Conservation (phyloP, 2,113 vertebrate genomes). For the Ciconia maguari region DNA sequence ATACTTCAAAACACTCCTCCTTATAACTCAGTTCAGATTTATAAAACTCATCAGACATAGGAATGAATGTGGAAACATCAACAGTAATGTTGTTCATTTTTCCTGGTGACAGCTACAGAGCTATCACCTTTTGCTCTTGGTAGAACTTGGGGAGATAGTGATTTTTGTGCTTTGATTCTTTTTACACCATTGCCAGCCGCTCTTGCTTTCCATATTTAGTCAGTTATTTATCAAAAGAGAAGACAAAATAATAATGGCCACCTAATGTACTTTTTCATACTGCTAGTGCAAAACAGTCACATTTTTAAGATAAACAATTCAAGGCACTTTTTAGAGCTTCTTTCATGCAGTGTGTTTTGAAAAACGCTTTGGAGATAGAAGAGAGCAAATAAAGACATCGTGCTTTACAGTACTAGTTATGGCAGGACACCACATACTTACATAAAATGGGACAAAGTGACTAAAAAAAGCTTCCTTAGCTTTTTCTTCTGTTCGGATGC, state of each 20-base stretch:
- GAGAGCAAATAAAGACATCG: slow-evolving; percentile 1
- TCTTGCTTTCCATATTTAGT: not conserved
- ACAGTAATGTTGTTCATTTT: not conserved
- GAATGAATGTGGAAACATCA: not conserved
- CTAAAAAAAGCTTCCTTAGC: not conserved
- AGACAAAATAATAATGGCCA: slow-evolving; percentile 7
- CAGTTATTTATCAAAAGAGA: slow-evolving; percentile 1
- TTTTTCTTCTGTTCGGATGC: not conserved
- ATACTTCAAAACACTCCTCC: not conserved
- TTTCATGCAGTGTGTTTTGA: slow-evolving; percentile 15
- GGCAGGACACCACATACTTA: not conserved
- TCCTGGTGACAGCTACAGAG: not conserved
- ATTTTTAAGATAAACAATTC: slow-evolving; percentile 48
- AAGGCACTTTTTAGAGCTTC: slow-evolving; percentile 34
- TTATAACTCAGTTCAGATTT: not conserved
- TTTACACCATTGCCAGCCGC: not conserved
- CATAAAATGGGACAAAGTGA: slow-evolving; percentile 12
- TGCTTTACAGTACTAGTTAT: not conserved
- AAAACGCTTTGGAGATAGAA: slow-evolving; percentile 20
- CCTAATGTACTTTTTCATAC: slow-evolving; percentile 26
- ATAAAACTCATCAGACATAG: not conserved
- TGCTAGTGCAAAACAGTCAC: not conserved
- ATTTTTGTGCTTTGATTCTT: not conserved
- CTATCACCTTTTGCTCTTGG: not conserved
- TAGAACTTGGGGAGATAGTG: not conserved